Evolutionary conservation across 2,113 vertebrate species (phyloP), one percentile per base, ranked within the genome.

Genomic region (Eurypyga helias): DNA sequence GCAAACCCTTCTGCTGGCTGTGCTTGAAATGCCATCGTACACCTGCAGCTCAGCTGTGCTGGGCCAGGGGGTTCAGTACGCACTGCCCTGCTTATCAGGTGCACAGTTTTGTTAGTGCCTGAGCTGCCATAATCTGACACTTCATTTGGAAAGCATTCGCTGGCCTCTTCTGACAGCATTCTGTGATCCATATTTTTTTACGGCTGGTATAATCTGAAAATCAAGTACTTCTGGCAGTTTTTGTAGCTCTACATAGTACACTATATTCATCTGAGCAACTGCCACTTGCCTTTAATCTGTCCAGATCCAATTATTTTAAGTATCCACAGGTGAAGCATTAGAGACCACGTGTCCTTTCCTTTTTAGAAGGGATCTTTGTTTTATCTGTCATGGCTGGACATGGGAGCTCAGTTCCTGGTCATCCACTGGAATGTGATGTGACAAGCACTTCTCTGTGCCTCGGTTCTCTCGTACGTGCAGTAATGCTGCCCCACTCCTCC

Each of bases 221-320:
- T 94, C 77, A 87, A 94, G 92, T 93, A 75, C 83, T 90, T 78
- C 26, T 96, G 95, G 75, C 93, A 81, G 79, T 33, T 94, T 92
- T 70, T 1, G 21, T 90, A 60, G 79, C 64, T 88, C 62, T 38
- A n/a, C 71, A 29, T 58, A 87, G 94, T 71, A 55, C 25, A 49
- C 34, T 81, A 5, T 71, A 60, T 89, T 93, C 80, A 82, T 94
- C 86, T 49, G 61, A 84, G 69, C 83, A 81, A 52, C 65, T 89
- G 86, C 73, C 49, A 41, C 87, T 96, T 90, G 71, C 87, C 89
- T 93, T 92, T 90, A 71, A 57, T 94, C 76, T 89, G 89, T 86
- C 92, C 83, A 93, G 55, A 92, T 92, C 55, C 64, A 83, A 78
- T 96, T 92, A 93, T 96, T 96, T 92, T 81, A 95, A 97, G 64